These are phyloP conservation scores for Cherax quadricarinatus DNA, from an alignment of 1,140 invertebrate species.

Conservation along the genomic window DNA sequence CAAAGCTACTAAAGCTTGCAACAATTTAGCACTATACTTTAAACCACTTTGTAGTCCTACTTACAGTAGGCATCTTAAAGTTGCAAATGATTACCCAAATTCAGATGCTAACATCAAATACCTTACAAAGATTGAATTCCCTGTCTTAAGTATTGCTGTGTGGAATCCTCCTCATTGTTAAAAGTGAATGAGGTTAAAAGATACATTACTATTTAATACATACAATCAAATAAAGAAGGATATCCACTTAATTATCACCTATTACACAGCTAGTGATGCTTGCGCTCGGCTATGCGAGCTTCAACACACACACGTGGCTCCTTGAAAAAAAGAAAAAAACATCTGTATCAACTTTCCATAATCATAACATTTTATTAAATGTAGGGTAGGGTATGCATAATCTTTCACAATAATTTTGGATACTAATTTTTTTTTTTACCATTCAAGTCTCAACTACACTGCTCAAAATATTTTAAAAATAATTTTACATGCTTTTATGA, in stretches of 20 bases:
- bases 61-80: slow-evolving; percentile 5
- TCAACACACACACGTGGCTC: not conserved
- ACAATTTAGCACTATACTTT: slow-evolving; percentile 27
- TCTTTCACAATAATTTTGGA: not conserved
- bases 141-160: slow-evolving; percentile 56
- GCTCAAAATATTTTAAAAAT: not conserved
- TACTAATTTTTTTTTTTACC: not conserved
- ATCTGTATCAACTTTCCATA: not conserved
- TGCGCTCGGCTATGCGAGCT: not conserved
- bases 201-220: not conserved
- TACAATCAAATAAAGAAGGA: slow-evolving; percentile 3
- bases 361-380: not conserved
- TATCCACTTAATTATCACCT: slow-evolving; percentile 23
- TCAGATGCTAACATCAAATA: slow-evolving; percentile 9
- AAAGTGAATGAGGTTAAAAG: not conserved
- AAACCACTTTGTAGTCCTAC: not conserved
- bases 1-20: slow-evolving; percentile 4
- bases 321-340: not conserved
- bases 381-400: not conserved
- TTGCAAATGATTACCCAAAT: slow-evolving; percentile 27
- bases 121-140: slow-evolving; percentile 33
- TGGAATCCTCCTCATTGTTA: slow-evolving; percentile 37
- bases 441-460: not conserved
- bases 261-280: not conserved
- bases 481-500: not conserved